phyloP scores from a whole-genome alignment of 2,113 vertebrate genomes.

The Eupsittula cactorum region DNA sequence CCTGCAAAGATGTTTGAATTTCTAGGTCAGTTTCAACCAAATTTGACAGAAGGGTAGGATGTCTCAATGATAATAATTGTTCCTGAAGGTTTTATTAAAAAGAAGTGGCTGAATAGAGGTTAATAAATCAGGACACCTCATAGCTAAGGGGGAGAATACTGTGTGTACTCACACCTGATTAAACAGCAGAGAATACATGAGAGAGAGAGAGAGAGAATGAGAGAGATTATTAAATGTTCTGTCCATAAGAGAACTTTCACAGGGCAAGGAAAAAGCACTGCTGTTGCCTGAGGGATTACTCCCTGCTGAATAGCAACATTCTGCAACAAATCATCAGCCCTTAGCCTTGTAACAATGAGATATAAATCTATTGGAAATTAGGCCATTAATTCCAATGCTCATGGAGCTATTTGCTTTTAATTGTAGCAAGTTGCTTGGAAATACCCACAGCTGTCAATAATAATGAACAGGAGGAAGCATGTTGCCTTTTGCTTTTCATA shows the following conservation, averaged over 20 bases:
- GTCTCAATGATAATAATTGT: background rate
- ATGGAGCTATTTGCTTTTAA: conserved; percentile 12
- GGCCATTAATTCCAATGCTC: background rate
- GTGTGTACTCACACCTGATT: conserved; percentile 59
- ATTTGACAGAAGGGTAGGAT: background rate
- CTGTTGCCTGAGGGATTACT: conserved; percentile 27
- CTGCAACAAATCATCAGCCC: conserved; percentile 15
- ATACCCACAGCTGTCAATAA: background rate
- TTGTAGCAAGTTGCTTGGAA: conserved; percentile 27
- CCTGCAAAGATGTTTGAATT: background rate
- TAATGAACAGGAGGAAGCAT: background rate
- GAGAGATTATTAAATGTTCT: conserved; percentile 27
- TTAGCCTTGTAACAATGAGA: background rate
- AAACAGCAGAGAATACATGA: conserved; percentile 29
- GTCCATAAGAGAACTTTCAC: conserved; percentile 53
- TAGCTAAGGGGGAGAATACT: background rate
- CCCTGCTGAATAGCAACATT: background rate
- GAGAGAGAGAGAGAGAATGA: background rate
- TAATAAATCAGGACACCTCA: conserved; percentile 17
- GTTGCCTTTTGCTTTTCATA: conserved; percentile 21
- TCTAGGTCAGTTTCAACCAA: conserved; percentile 7
- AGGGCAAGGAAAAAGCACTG: conserved; percentile 5
- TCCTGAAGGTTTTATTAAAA: background rate
- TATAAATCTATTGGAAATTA: conserved; percentile 23
- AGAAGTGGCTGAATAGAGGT: background rate